Evolutionary conservation across 2,888 invertebrate genomes (phyloP).

Genomic region (Theodoxus fluviatilis): DNA sequence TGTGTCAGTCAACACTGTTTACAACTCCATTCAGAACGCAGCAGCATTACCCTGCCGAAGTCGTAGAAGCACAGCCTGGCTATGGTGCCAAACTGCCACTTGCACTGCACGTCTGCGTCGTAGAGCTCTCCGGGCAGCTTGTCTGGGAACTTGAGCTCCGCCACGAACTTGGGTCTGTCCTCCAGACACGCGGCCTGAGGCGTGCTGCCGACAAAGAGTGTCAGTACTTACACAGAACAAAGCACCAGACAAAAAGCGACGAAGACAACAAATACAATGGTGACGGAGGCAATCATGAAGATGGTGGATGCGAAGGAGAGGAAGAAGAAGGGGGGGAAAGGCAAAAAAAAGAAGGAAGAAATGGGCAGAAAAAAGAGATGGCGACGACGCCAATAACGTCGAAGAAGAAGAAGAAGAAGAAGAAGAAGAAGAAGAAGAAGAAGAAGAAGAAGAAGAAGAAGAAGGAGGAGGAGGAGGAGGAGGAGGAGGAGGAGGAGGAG

Average conservation of each 20-base stretch:
- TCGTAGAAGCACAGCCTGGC: conserved; percentile 56
- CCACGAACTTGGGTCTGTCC: conserved; percentile 45
- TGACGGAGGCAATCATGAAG: no score
- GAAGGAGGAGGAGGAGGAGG: neutral
- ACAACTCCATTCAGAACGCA: no score
- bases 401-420: no score
- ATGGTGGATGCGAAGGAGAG: no score
- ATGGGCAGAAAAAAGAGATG: no score
- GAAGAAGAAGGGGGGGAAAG: no score
- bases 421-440: no score
- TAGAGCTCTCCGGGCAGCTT: conserved; percentile 52
- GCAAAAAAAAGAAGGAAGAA: no score
- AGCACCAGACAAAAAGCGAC: neutral
- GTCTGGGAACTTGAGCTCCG: conserved; percentile 54
- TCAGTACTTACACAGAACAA: neutral
- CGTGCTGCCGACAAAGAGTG: conserved; percentile 36
- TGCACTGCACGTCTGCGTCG: conserved; percentile 51
- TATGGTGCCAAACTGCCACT: conserved; percentile 52
- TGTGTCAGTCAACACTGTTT: no score
- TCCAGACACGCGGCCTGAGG: conserved; percentile 50
- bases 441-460: no score
- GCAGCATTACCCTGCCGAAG: conserved; percentile 52
- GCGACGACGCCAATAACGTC: no score
- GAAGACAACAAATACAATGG: neutral
- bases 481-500: neutral